Evolutionary conservation across 2,888 invertebrate species (phyloP).

Genomic region (Mechanitis messenoides): DNA sequence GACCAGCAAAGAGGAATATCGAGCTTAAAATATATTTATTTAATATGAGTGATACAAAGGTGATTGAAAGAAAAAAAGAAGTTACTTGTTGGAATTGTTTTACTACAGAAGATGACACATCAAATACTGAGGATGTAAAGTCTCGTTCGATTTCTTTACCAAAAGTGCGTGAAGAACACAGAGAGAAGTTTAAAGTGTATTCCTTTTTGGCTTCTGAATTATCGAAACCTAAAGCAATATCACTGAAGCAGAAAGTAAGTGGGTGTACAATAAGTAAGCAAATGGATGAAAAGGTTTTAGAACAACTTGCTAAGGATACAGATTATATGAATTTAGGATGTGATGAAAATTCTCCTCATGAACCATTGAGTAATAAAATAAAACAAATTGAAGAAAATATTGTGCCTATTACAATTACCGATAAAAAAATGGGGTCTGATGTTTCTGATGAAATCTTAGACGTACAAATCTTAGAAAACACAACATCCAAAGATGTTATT

Average conservation of each 20-base stretch:
- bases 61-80: slow-evolving; percentile 34
- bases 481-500: too few relatives aligned
- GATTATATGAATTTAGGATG: background rate
- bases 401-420: background rate
- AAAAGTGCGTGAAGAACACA: slow-evolving; percentile 49
- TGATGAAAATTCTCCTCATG: background rate
- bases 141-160: slow-evolving; percentile 44
- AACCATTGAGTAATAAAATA: background rate
- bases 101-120: slow-evolving; percentile 34
- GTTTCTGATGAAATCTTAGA: background rate
- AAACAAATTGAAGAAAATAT: background rate
- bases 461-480: background rate
- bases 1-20: slow-evolving; percentile 28
- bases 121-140: slow-evolving; percentile 34
- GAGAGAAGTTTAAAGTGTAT: slow-evolving; percentile 57
- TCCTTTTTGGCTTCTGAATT: slow-evolving; percentile 57
- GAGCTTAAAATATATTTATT: slow-evolving; percentile 27
- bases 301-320: slow-evolving; percentile 3
- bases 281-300: slow-evolving; percentile 46
- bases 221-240: slow-evolving; percentile 52
- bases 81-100: slow-evolving; percentile 66
- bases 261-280: slow-evolving; percentile 54
- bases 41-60: slow-evolving; percentile 29
- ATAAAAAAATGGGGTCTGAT: background rate
- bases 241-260: slow-evolving; percentile 60